Conservation (phyloP, 53 echinoderm and acorn worm genomes). For the Antedon mediterranea region DNA sequence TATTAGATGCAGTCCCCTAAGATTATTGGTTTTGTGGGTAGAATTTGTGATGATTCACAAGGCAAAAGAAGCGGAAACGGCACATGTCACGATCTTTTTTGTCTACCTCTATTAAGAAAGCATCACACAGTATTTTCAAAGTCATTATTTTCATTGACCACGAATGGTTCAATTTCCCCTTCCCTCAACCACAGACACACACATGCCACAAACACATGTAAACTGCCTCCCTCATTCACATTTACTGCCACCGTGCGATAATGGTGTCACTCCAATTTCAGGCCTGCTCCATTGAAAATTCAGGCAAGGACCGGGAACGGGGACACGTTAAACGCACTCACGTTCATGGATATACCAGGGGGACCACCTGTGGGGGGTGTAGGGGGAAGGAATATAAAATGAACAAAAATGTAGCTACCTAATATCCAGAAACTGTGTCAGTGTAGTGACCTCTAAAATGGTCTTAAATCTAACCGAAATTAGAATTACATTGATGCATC, state of each 20-base stretch:
- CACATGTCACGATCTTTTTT: neutral
- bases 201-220: neutral
- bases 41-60: neutral
- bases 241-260: neutral
- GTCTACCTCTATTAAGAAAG: neutral
- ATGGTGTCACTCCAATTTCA: too few species aligned
- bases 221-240: neutral
- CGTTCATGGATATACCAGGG: too few species aligned
- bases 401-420: too few species aligned
- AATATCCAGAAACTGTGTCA: too few species aligned
- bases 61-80: neutral
- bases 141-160: neutral
- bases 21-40: neutral
- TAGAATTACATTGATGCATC: too few species aligned
- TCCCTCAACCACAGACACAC: neutral
- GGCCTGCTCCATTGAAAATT: too few species aligned
- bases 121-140: neutral
- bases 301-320: too few species aligned
- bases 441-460: too few species aligned
- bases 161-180: neutral
- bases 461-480: too few species aligned
- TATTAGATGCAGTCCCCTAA: neutral
- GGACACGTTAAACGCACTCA: too few species aligned
- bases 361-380: too few species aligned
- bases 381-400: too few species aligned